A percentile compares a stretch with the other conserved stretches of the same genome.
phyloP scores from a whole-genome alignment of 2,888 invertebrate genomes.

The Omphaloscelis lunosa region DNA sequence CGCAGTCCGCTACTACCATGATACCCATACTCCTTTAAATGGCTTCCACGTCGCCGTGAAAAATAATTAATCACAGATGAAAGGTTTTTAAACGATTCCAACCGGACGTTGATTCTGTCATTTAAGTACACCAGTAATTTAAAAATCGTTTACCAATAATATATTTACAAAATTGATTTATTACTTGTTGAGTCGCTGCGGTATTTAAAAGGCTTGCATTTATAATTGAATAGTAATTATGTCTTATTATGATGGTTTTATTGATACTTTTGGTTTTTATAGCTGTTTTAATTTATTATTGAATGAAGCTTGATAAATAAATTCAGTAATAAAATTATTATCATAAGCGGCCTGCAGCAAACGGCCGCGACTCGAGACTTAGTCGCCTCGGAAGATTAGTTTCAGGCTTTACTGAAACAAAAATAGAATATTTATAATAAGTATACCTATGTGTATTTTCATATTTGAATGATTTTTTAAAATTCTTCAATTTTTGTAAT shows the following conservation, averaged over 20 bases:
- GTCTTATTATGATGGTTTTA: constrained; percentile 34
- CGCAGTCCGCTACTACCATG: not conserved
- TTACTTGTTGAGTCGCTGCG: constrained; percentile 22
- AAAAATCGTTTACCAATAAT: constrained; percentile 59
- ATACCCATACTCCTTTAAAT: constrained; percentile 55
- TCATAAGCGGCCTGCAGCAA: not conserved
- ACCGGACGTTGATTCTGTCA: constrained; percentile 57
- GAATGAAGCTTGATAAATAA: not conserved
- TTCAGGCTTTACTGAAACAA: no score
- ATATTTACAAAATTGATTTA: constrained; percentile 59
- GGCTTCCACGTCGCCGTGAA: constrained; percentile 60
- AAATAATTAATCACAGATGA: constrained; percentile 72
- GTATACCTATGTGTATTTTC: no score
- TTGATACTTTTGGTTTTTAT: constrained; percentile 22
- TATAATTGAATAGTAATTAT: constrained; percentile 37
- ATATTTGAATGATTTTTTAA: no score
- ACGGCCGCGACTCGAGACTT: no score
- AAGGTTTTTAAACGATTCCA: constrained; percentile 68
- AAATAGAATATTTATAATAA: no score
- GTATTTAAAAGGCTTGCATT: constrained; percentile 44
- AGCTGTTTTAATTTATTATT: constrained; percentile 9
- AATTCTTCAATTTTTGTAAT: no score
- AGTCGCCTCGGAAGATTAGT: no score
- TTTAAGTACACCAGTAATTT: constrained; percentile 61
- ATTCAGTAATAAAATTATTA: not conserved